Evolutionary conservation across 2,888 invertebrate genomes (phyloP), one percentile per base, ranked within the genome.

Genomic region (Thecocarcelia acutangulata): DNA sequence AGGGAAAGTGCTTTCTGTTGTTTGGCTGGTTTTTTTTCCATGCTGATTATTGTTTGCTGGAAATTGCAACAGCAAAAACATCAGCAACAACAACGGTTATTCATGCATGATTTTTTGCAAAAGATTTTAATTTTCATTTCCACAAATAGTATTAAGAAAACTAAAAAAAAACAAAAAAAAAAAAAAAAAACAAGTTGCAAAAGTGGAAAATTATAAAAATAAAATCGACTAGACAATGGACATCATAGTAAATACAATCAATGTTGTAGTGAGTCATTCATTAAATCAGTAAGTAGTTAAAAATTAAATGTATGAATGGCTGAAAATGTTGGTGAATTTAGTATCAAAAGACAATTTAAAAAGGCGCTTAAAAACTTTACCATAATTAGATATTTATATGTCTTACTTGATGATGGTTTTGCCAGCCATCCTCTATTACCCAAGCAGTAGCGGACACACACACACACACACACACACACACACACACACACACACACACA

Each of bases 1-100:
- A 88, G 89, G 88, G 88, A 88, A 88, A 88, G 89, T 88, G 88
- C 52, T 83, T 78, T 80, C 48, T 48, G 70, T 61, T 58, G 73
- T 46, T 28, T 59, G 70, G 63, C 64, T 72, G 58, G 54, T 78
- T 64, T 56, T 42, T 59, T 59, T 28, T 61, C 37, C 15, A 64
- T 63, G 40, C 28, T 70, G 50, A 61, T 73, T 48, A 56, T 56
- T 48, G 24, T 63, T 37, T 63, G 33, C 44, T 75, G 69, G 28
- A 66, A 73, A 76, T 21, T 61, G 69, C 44, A 69, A 21, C 3
- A 59, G 33, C 21, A 64, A 52, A 24, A 52, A 48, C 54, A 66
- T 42, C 44, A 52, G 44, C 59, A 61, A 33, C 63, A 70, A 24
- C 54, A 46, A 19, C 48, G 13, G 21, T 56, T 56, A 59, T 42